These are phyloP conservation scores for Dicentrarchus labrax DNA, from an alignment of 2,113 vertebrate genomes.

Conservation along the genomic window DNA sequence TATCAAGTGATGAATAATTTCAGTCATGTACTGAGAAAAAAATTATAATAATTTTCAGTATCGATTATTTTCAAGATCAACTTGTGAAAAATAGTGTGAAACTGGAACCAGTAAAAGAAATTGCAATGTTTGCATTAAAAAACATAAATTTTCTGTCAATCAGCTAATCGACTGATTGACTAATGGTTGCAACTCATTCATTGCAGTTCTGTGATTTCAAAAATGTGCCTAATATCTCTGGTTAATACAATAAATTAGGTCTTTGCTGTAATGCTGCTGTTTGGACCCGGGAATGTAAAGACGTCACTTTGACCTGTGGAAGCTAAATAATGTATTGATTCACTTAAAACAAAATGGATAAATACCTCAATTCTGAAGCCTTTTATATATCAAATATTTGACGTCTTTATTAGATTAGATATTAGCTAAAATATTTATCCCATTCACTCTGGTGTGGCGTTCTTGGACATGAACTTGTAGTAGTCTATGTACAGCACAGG, in stretches of 20 bases:
- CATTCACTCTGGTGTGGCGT: not conserved
- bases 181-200: not conserved
- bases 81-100: not conserved
- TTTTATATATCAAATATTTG: not conserved
- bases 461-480: not conserved
- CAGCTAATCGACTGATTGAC: too few species aligned
- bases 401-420: not conserved
- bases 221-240: not conserved
- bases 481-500: not conserved
- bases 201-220: not conserved
- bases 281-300: not conserved
- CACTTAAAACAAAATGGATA: not conserved
- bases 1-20: not conserved
- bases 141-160: not conserved
- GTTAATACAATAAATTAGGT: not conserved
- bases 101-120: too few species aligned
- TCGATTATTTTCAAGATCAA: not conserved
- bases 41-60: not conserved
- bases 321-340: not conserved
- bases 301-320: not conserved
- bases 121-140: too few species aligned
- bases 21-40: not conserved
- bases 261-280: not conserved
- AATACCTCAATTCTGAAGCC: not conserved
- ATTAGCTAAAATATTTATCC: not conserved